Evolutionary conservation across 2,888 invertebrate genomes (phyloP).

Genomic region (Pilophorus perplexus): DNA sequence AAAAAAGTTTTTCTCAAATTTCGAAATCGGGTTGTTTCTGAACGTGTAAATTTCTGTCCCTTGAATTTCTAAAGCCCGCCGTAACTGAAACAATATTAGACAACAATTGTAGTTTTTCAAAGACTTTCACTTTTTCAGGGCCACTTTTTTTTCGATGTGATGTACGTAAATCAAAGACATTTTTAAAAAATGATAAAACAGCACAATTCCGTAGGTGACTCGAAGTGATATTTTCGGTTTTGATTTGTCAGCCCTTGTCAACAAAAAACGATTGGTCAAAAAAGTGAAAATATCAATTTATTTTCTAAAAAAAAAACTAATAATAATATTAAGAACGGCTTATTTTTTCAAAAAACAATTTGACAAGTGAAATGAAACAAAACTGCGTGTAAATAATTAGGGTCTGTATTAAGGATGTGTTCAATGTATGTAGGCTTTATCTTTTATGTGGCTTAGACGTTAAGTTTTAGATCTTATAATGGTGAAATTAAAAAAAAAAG

Average conservation of each 20-base stretch:
- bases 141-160: too few relatives aligned
- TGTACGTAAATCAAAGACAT: too few relatives aligned
- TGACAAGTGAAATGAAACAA: slow-evolving; percentile 7
- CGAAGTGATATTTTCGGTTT: neutral
- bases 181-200: too few relatives aligned
- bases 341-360: slow-evolving; percentile 43
- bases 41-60: too few relatives aligned
- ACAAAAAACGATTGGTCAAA: slow-evolving; percentile 29
- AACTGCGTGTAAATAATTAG: slow-evolving; percentile 33
- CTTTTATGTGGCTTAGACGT: slow-evolving; percentile 44
- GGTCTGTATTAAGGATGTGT: slow-evolving; percentile 47
- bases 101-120: too few relatives aligned
- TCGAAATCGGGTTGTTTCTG: too few relatives aligned
- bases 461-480: slow-evolving; percentile 43
- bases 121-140: too few relatives aligned
- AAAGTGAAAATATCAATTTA: slow-evolving; percentile 45
- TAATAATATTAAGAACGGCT: slow-evolving; percentile 40
- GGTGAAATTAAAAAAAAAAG: slow-evolving; percentile 9
- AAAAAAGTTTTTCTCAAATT: neutral
- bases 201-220: too few relatives aligned
- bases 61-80: too few relatives aligned
- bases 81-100: too few relatives aligned
- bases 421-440: slow-evolving; percentile 47
- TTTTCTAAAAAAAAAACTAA: slow-evolving; percentile 37
- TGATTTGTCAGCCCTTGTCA: neutral